phyloP scores from a whole-genome alignment of 2,888 invertebrate species.

The Nemoura dubitans region DNA sequence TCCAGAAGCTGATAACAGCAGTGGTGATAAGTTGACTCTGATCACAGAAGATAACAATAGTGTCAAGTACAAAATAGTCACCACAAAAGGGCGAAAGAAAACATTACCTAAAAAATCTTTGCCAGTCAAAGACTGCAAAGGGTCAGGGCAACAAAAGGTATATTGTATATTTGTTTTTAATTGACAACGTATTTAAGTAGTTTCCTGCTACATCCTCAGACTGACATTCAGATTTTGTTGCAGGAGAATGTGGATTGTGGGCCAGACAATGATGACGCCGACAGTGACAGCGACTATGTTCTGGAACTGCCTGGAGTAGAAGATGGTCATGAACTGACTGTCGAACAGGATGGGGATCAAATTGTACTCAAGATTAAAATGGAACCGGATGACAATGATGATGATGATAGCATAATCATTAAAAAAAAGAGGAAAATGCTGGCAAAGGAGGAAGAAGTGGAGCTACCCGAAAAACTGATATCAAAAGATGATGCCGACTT shows the following conservation, averaged over 20 bases:
- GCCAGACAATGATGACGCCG: slow-evolving; percentile 42
- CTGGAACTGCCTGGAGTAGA: slow-evolving; percentile 53
- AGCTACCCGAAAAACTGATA: slow-evolving; percentile 55
- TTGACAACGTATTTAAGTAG: background rate
- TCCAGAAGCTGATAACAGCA: slow-evolving; percentile 44
- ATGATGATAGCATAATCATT: slow-evolving; percentile 49
- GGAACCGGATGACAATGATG: slow-evolving; percentile 55
- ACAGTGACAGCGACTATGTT: slow-evolving; percentile 48
- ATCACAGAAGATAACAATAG: slow-evolving; percentile 49
- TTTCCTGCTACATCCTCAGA: background rate
- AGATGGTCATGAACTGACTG: slow-evolving; percentile 49
- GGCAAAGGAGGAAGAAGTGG: slow-evolving; percentile 53
- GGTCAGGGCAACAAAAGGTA: slow-evolving; percentile 54
- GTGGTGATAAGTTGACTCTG: slow-evolving; percentile 48
- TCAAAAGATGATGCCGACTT: slow-evolving; percentile 49
- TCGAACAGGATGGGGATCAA: slow-evolving; percentile 44
- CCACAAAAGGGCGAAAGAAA: slow-evolving; percentile 46
- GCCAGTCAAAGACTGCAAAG: slow-evolving; percentile 47
- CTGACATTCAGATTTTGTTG: background rate
- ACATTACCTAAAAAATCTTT: slow-evolving; percentile 47
- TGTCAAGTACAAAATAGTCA: slow-evolving; percentile 37
- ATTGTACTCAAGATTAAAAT: slow-evolving; percentile 53
- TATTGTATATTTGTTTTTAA: slow-evolving; percentile 41
- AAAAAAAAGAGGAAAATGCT: slow-evolving; percentile 50
- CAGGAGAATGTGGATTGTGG: slow-evolving; percentile 38